These are phyloP conservation scores for Lepus oiostolus DNA, from an alignment of 2,797 vertebrate species.

Conservation along the genomic window DNA sequence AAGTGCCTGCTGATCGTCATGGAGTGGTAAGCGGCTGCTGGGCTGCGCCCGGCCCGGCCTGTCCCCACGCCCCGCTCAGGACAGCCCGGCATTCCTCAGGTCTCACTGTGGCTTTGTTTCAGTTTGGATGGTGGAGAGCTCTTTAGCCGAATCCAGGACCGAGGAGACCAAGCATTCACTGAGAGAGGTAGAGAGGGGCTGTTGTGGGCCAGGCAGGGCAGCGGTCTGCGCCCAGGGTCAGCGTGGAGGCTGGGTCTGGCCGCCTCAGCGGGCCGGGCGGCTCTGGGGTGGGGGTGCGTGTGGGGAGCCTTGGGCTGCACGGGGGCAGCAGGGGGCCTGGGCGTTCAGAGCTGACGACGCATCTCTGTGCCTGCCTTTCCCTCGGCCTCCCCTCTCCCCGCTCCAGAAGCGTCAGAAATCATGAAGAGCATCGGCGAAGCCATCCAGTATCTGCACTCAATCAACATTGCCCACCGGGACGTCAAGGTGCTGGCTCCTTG, in stretches of 20 bases:
- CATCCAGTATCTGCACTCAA: slow-evolving; percentile 96
- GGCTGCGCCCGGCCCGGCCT: background rate
- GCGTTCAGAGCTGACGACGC: background rate
- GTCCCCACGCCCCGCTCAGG: rapidly evolving
- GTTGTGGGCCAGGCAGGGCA: background rate
- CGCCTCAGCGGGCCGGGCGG: background rate
- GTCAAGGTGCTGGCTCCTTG: slow-evolving; percentile 92
- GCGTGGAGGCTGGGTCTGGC: background rate
- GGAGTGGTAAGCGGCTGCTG: slow-evolving; percentile 93
- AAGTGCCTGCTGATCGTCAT: slow-evolving; percentile 99
- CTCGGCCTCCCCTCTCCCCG: background rate
- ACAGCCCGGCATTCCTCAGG: background rate
- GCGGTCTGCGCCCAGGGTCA: background rate
- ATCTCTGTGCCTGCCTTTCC: background rate
- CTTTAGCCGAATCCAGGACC: slow-evolving; percentile 98
- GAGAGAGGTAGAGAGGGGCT: slow-evolving; percentile 93
- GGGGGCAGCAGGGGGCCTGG: rapidly evolving
- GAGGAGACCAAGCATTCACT: slow-evolving; percentile 99
- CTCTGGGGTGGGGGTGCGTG: background rate
- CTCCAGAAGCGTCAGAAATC: slow-evolving; percentile 97
- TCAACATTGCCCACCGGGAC: slow-evolving; percentile 98
- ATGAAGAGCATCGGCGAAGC: slow-evolving; percentile 99
- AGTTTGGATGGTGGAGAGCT: slow-evolving; percentile 99
- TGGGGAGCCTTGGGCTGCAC: background rate
- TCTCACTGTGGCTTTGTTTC: slow-evolving; percentile 73